These are phyloP conservation scores for Hydrotaea cyrtoneurina DNA, from an alignment of 2,888 invertebrate genomes.

Conservation along the genomic window DNA sequence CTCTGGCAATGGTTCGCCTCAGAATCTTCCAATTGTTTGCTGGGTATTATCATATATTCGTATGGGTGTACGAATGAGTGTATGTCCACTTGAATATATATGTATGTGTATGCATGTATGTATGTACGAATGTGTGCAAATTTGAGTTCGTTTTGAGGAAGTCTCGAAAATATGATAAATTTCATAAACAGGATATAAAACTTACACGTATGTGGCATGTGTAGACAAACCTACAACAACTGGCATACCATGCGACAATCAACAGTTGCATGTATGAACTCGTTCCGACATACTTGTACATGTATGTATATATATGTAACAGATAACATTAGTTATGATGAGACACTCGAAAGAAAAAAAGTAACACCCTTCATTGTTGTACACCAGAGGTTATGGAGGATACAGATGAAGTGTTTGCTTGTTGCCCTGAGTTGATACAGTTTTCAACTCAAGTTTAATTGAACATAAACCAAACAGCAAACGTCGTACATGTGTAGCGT, in stretches of 20 bases:
- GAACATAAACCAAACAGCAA: constrained; percentile 43
- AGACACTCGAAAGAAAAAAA: background rate
- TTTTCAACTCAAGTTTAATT: constrained; percentile 30
- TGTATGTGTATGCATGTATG: background rate
- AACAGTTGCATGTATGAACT: constrained; percentile 3
- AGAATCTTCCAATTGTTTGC: too few species aligned
- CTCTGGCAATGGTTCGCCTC: too few species aligned
- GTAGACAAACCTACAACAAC: background rate
- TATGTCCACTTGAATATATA: too few species aligned
- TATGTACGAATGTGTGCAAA: background rate
- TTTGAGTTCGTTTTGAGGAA: constrained; percentile 38
- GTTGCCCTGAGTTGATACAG: background rate
- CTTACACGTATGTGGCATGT: constrained; percentile 42
- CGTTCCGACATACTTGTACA: background rate
- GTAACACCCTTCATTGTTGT: background rate
- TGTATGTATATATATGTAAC: background rate
- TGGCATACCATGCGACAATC: background rate
- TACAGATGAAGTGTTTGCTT: background rate
- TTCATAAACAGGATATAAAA: constrained; percentile 56
- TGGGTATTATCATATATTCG: constrained; percentile 23
- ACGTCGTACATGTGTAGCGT: background rate
- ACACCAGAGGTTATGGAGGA: background rate
- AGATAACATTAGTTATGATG: constrained; percentile 14
- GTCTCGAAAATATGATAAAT: constrained; percentile 52
- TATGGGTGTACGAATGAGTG: background rate